A percentile compares a stretch with the other conserved stretches of the same genome.
phyloP scores from a whole-genome alignment of 2,888 invertebrate genomes.

The Amphiduros pacificus region DNA sequence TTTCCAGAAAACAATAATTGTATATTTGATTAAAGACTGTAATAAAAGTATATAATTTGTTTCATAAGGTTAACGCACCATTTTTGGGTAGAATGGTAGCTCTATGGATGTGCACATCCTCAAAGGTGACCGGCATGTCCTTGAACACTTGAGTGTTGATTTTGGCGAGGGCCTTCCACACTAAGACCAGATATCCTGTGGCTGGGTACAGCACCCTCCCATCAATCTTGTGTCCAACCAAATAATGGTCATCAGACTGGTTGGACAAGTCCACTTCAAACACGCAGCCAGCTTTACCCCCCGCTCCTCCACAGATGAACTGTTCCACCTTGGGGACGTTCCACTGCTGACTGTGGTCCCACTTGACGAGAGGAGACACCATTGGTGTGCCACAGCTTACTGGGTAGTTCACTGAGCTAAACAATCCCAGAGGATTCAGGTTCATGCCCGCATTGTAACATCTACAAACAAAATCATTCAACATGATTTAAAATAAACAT shows the following conservation, averaged over 20 bases:
- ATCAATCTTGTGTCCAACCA: slow-evolving; percentile 76
- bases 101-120: slow-evolving; percentile 86
- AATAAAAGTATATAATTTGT: too few species aligned
- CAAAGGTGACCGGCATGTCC: slow-evolving; percentile 81
- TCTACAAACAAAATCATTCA: slow-evolving; percentile 56
- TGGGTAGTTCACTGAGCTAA: slow-evolving; percentile 72
- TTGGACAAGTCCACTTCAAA: slow-evolving; percentile 45
- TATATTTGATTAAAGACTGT: too few species aligned
- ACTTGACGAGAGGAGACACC: slow-evolving; percentile 80
- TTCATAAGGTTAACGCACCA: too few species aligned
- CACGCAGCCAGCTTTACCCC: slow-evolving; percentile 33
- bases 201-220: slow-evolving; percentile 89
- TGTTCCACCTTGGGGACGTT: slow-evolving; percentile 56
- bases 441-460: slow-evolving; percentile 79
- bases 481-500: neutral
- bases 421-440: slow-evolving; percentile 74
- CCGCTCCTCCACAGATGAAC: slow-evolving; percentile 32
- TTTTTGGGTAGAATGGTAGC: slow-evolving; percentile 92
- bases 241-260: slow-evolving; percentile 64
- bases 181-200: slow-evolving; percentile 69
- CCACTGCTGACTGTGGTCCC: slow-evolving; percentile 90
- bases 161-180: slow-evolving; percentile 62
- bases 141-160: slow-evolving; percentile 62
- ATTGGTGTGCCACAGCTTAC: slow-evolving; percentile 85
- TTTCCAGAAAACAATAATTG: too few species aligned